Conservation (phyloP, 1,140 invertebrate species). For the Glomeris maerens region DNA sequence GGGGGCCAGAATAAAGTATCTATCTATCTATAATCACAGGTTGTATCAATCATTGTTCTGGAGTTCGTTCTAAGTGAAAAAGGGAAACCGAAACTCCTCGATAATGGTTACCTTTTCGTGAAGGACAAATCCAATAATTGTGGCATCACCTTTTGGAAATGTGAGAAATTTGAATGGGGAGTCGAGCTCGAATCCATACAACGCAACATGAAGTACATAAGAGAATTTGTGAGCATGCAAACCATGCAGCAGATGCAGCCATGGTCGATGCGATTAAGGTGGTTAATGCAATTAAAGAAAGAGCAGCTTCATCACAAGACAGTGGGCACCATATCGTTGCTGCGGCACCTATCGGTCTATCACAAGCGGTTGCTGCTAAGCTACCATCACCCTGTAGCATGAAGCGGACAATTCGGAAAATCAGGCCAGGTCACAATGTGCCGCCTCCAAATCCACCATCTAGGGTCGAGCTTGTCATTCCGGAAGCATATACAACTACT, state of each 20-base stretch:
- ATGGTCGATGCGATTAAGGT: neutral
- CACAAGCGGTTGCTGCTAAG: neutral
- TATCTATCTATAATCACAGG: no score
- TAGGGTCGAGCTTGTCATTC: neutral
- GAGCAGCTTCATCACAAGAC: neutral
- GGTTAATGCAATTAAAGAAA: no score
- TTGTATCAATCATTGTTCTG: no score
- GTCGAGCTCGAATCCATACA: neutral
- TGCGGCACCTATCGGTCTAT: neutral
- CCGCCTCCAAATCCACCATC: neutral
- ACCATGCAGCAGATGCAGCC: neutral
- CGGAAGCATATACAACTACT: neutral
- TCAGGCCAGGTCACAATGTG: neutral
- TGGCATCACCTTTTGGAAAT: neutral
- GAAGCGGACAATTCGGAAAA: neutral
- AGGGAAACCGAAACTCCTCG: neutral
- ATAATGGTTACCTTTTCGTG: neutral
- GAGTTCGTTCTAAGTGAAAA: neutral
- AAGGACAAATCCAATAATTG: neutral
- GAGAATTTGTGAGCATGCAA: neutral
- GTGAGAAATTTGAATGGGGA: neutral
- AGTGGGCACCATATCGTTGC: neutral
- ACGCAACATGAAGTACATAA: neutral
- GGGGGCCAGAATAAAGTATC: no score
- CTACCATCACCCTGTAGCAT: neutral